Percentiles rank a stretch among this genome's conserved stretches.
phyloP scores from a whole-genome alignment of 1,140 invertebrate genomes.

The Dinothrombium tinctorium region DNA sequence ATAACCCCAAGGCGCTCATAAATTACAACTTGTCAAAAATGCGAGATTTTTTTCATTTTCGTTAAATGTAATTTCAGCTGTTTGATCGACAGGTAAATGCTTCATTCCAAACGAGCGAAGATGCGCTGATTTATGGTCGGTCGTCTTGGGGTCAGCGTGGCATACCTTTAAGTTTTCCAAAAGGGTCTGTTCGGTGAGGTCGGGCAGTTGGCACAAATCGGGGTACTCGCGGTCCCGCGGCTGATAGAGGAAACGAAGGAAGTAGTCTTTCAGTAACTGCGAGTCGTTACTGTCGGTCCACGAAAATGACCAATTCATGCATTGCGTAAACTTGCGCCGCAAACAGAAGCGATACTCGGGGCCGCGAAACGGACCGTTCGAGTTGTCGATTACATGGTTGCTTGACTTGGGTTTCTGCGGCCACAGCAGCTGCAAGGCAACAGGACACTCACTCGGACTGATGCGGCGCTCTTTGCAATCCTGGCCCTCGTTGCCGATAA shows the following conservation, averaged over 20 bases:
- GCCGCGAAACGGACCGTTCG: conserved; percentile 1
- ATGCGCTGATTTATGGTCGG: too few species aligned
- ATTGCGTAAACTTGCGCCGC: conserved; percentile 38
- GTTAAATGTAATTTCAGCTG: too few species aligned
- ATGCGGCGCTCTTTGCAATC: conserved; percentile 79
- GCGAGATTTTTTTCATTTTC: too few species aligned
- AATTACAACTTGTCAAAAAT: too few species aligned
- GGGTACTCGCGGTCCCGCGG: conserved; percentile 66
- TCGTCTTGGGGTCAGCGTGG: too few species aligned
- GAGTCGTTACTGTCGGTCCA: conserved; percentile 37
- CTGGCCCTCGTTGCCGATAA: conserved; percentile 33
- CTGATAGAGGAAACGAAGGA: conserved; percentile 68
- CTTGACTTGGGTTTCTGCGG: conserved; percentile 24
- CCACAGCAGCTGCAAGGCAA: conserved; percentile 77
- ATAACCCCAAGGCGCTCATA: too few species aligned
- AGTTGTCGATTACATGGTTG: not conserved
- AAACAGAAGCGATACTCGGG: conserved; percentile 41
- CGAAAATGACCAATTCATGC: conserved; percentile 16
- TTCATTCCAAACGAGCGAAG: too few species aligned
- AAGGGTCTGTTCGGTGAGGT: conserved; percentile 76
- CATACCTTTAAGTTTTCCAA: conserved; percentile 51
- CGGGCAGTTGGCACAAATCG: conserved; percentile 78
- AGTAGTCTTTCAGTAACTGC: conserved; percentile 65
- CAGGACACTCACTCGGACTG: conserved; percentile 59
- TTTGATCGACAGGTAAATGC: not conserved